phyloP scores from a whole-genome alignment of 2,797 vertebrate genomes.

The Loris lydekkerianus region DNA sequence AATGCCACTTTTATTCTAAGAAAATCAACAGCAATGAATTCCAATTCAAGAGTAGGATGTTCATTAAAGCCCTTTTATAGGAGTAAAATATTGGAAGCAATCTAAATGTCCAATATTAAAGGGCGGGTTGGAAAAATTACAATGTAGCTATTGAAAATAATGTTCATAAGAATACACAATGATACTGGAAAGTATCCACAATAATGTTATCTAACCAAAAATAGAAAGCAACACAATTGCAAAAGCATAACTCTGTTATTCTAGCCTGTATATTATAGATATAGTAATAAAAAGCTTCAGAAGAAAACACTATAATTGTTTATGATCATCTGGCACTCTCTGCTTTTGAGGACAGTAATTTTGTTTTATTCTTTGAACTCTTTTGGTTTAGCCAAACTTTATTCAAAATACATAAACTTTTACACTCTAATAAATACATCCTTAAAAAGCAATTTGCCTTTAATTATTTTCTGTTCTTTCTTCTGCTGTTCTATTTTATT shows the following conservation, averaged over 20 bases:
- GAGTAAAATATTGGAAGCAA: slow-evolving; percentile 49
- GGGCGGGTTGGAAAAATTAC: slow-evolving; percentile 37
- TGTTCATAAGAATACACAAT: slow-evolving; percentile 23
- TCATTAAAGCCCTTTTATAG: slow-evolving; percentile 54
- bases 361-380: background rate
- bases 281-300: slow-evolving; percentile 12
- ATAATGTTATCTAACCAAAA: background rate
- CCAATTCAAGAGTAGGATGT: slow-evolving; percentile 57
- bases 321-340: background rate
- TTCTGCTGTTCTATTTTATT: background rate
- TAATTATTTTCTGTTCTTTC: slow-evolving; percentile 51
- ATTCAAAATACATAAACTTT: slow-evolving; percentile 39
- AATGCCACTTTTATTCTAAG: slow-evolving; percentile 49
- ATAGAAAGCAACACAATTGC: background rate
- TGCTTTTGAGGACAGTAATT: background rate
- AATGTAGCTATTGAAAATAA: slow-evolving; percentile 10
- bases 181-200: slow-evolving; percentile 60
- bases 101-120: slow-evolving; percentile 57
- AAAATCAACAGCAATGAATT: slow-evolving; percentile 56
- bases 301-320: background rate
- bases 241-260: background rate
- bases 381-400: background rate
- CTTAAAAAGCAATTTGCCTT: slow-evolving; percentile 11
- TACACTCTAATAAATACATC: background rate
- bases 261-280: background rate